phyloP scores from a whole-genome alignment of 2,113 vertebrate genomes.

The Solea solea region DNA sequence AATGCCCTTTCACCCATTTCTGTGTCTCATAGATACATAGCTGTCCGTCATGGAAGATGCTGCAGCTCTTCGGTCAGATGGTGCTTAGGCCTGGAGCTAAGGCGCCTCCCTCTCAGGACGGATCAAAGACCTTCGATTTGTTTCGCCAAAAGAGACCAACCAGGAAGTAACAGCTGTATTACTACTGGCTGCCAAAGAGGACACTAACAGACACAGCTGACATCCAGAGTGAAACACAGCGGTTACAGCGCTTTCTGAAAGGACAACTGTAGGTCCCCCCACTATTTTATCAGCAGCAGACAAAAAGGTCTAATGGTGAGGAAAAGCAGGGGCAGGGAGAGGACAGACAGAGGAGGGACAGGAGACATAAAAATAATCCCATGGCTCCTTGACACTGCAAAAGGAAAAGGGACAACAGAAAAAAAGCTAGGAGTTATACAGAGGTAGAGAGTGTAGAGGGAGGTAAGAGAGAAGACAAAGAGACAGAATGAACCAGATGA shows the following conservation, averaged over 20 bases:
- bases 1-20: slow-evolving; percentile 64
- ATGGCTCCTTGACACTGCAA: not conserved
- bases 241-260: too few species aligned
- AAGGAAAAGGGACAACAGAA: not conserved
- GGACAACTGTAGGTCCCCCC: too few species aligned
- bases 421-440: slow-evolving; percentile 1
- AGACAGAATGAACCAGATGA: not conserved
- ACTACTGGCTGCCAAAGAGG: too few species aligned
- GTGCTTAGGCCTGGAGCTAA: not conserved
- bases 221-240: too few species aligned
- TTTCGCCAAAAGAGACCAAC: too few species aligned
- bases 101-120: not conserved
- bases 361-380: not conserved
- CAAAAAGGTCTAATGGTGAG: not conserved
- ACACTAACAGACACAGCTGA: too few species aligned
- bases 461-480: not conserved
- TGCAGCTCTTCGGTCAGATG: slow-evolving; percentile 22
- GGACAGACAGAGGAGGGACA: not conserved
- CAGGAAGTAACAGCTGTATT: too few species aligned
- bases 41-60: slow-evolving; percentile 28
- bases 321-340: not conserved
- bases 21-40: slow-evolving; percentile 7
- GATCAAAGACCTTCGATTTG: too few species aligned
- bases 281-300: too few species aligned
- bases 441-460: not conserved